Conservation (phyloP, 2,888 invertebrate species). For the Drosophila pullipes region DNA sequence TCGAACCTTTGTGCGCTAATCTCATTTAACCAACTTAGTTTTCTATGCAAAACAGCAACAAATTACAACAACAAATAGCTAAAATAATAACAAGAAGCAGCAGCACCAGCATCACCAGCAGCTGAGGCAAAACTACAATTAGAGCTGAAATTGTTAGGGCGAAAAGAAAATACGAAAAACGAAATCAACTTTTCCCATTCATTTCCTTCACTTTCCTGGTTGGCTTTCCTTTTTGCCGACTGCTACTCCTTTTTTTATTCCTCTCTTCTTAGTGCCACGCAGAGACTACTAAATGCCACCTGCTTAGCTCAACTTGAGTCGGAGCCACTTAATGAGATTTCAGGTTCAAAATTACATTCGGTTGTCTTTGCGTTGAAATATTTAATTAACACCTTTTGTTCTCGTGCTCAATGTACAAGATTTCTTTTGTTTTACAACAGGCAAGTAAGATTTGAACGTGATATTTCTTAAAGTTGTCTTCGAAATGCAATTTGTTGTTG, state of each 20-base stretch:
- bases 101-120: background rate
- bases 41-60: constrained; percentile 68
- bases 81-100: constrained; percentile 5
- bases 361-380: constrained; percentile 66
- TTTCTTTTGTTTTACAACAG: constrained; percentile 15
- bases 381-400: constrained; percentile 71
- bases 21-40: constrained; percentile 66
- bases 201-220: constrained; percentile 28
- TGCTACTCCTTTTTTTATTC: background rate
- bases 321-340: constrained; percentile 73
- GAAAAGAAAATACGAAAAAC: constrained; percentile 32
- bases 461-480: constrained; percentile 26
- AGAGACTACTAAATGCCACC: constrained; percentile 48
- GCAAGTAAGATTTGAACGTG: constrained; percentile 16
- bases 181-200: constrained; percentile 39
- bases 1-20: constrained; percentile 63
- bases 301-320: constrained; percentile 44
- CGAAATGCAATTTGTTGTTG: constrained; percentile 2
- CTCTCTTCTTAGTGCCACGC: constrained; percentile 2
- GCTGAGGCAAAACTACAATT: constrained; percentile 26
- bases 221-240: background rate
- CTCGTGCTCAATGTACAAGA: background rate
- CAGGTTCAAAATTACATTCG: constrained; percentile 60
- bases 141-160: constrained; percentile 14
- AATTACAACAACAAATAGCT: constrained; percentile 52